Base-by-base conservation (phyloP, 1,140 invertebrate species). In the Sarcophaga bullata region DNA sequence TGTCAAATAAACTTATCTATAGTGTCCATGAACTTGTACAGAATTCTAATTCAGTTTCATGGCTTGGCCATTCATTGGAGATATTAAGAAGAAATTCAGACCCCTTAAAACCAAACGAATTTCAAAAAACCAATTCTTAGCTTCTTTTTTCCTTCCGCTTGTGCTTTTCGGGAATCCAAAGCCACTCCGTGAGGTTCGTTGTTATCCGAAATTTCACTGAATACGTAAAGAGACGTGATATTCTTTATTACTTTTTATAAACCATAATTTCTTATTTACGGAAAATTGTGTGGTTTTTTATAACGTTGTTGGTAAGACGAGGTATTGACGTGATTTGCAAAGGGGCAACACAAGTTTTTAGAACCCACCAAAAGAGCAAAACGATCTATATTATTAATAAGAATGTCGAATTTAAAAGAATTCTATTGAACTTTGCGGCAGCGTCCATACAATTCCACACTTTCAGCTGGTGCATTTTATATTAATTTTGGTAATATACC, bases 311-410 rank as follows among this genome's bases (percentile, higher is more conserved):
- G 3, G 84, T 84, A 8, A 91, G 80, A 17, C 89, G 82, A 0
- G 91, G 90, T 25, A 91, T 87, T 7, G 88, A 88, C 6, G 87
- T 50, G 0, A 80, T 49, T 80, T 88, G 88, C 8, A 90, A 8
- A 10, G 90, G 90, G 0, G 90, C 85, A 1, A 91, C 89, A 80
- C 85, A 78, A 1, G 86, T 82, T 83, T n/a, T 90, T 91, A 25
- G 84, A 82, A 15, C 52, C 78, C 10, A 83, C 47, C 37, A n/a
- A 83, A 54, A n/a, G 80, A 68, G 58, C 76, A n/a, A 80, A 17
- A 11, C 54, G 47, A 73, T 54, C n/a, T 19, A n/a, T n/a, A 19
- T 80, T 2, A 37, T 2, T 46, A 0, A 15, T n/a, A n/a, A n/a
- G n/a, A n/a, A n/a, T n/a, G n/a, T n/a, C n/a, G 37, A 81, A 15